Percentiles rank a stretch among this genome's conserved stretches.
Conservation (phyloP, 2,888 invertebrate genomes). For the Ganaspis brasiliensis region DNA sequence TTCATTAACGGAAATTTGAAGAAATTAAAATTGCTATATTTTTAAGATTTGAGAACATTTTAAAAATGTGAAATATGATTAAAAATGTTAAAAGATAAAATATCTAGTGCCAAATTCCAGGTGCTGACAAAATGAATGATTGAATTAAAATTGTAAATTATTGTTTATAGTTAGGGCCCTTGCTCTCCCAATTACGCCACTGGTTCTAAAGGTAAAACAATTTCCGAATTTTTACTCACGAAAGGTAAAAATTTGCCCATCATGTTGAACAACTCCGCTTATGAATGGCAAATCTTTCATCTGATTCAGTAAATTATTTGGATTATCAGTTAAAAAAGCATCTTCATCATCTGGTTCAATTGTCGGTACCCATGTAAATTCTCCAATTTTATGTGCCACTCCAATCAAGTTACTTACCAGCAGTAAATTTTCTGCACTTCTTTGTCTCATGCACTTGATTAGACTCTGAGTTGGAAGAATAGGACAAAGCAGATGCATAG, state of each 20-base stretch:
- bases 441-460: neutral
- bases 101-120: too few relatives aligned
- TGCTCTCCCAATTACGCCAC: too few relatives aligned
- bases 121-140: too few relatives aligned
- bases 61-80: too few relatives aligned
- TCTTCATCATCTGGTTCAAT: neutral
- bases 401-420: neutral
- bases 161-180: too few relatives aligned
- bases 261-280: neutral
- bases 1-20: too few relatives aligned
- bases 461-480: neutral
- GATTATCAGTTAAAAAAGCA: conserved; percentile 3
- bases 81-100: too few relatives aligned
- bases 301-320: neutral
- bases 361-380: neutral
- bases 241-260: neutral
- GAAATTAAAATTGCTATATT: too few relatives aligned
- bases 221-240: too few relatives aligned
- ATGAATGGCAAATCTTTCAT: conserved; percentile 19
- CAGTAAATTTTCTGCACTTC: neutral
- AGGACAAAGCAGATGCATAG: neutral
- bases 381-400: neutral
- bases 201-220: too few relatives aligned
- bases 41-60: too few relatives aligned
- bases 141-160: too few relatives aligned